phyloP scores from a whole-genome alignment of 1,140 invertebrate species.

The Schlechtendalia chinensis region DNA sequence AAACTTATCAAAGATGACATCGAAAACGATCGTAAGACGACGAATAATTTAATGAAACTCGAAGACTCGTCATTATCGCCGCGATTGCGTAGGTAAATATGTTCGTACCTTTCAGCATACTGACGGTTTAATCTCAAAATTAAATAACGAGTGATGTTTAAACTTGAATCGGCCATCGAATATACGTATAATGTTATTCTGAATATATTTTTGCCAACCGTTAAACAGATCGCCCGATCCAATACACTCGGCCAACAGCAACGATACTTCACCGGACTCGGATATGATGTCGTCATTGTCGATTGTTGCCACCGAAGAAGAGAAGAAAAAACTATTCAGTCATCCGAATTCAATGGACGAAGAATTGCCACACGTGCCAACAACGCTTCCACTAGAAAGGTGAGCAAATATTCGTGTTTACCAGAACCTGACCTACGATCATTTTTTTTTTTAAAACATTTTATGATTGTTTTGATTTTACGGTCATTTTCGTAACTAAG shows the following conservation, averaged over 20 bases:
- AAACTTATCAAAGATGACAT: background rate
- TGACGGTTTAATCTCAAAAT: too few relatives aligned
- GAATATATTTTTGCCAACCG: too few relatives aligned
- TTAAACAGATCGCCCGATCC: constrained; percentile 17
- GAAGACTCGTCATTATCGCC: background rate
- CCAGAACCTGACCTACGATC: too few relatives aligned
- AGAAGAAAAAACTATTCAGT: constrained; percentile 73
- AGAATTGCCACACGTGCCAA: constrained; percentile 82
- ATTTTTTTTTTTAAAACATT: too few relatives aligned
- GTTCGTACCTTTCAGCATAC: background rate
- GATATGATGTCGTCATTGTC: constrained; percentile 25
- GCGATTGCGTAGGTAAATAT: background rate
- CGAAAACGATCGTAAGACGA: background rate
- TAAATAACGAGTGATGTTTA: too few relatives aligned
- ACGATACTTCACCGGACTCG: constrained; percentile 47
- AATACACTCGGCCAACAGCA: background rate
- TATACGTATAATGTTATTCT: too few relatives aligned
- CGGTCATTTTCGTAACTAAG: too few relatives aligned
- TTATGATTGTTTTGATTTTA: too few relatives aligned
- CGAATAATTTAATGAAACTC: constrained; percentile 1
- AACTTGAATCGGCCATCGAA: too few relatives aligned
- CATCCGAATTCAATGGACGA: constrained; percentile 82
- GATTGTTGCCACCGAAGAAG: constrained; percentile 54
- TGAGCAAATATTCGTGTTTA: constrained; percentile 10
- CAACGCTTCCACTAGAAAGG: constrained; percentile 75